Percentiles rank a stretch among this genome's conserved stretches.
Conservation (phyloP, 1,140 invertebrate genomes). For the Trichonephila clavipes region DNA sequence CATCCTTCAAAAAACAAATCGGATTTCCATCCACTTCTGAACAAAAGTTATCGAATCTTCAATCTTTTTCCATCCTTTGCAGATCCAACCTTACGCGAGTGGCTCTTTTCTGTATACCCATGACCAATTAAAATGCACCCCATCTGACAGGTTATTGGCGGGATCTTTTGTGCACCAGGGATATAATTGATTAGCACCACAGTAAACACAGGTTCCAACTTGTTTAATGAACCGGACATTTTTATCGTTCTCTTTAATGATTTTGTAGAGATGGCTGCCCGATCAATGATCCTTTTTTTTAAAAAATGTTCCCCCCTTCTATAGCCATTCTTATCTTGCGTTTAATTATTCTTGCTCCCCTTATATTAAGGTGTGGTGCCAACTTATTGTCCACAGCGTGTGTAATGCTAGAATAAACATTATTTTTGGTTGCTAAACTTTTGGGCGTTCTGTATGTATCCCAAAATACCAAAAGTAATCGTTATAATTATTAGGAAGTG, state of each 20-base stretch:
- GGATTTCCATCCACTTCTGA: background rate
- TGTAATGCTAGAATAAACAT: background rate
- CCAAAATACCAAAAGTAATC: background rate
- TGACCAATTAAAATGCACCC: slow-evolving; percentile 74
- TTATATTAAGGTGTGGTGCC: background rate
- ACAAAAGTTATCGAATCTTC: background rate
- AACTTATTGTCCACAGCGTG: background rate
- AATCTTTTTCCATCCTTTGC: background rate
- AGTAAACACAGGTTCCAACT: slow-evolving; percentile 73
- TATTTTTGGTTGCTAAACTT: background rate
- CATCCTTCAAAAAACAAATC: background rate
- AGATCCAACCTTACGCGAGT: background rate
- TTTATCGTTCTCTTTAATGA: slow-evolving; percentile 73
- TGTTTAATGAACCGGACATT: slow-evolving; percentile 73
- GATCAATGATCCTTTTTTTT: slow-evolving; percentile 40
- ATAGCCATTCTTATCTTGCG: slow-evolving; percentile 23
- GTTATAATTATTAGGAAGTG: background rate
- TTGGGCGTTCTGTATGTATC: background rate
- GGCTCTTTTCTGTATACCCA: slow-evolving; percentile 46
- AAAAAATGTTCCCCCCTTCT: background rate
- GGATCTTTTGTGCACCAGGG: slow-evolving; percentile 55
- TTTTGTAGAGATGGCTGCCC: slow-evolving; percentile 32
- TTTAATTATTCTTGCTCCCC: slow-evolving; percentile 50
- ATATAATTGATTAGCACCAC: slow-evolving; percentile 71
- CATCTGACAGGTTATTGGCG: slow-evolving; percentile 71